phyloP scores from a whole-genome alignment of 2,797 vertebrate genomes.

The Notamacropus eugenii region DNA sequence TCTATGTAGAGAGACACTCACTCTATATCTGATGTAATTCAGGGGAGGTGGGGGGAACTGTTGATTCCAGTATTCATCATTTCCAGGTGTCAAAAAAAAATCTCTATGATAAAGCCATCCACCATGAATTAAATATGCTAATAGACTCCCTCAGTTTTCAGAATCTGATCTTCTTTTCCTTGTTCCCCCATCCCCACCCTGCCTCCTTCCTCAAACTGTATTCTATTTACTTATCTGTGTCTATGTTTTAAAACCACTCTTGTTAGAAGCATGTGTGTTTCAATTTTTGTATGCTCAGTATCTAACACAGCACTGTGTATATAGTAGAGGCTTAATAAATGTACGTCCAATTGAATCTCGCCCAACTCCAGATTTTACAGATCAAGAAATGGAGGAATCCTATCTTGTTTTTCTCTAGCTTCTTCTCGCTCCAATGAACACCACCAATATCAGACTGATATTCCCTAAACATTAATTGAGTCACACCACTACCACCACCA shows the following conservation, averaged over 20 bases:
- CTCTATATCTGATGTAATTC: background rate
- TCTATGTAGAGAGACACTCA: background rate
- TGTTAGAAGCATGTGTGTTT: background rate
- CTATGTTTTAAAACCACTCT: background rate
- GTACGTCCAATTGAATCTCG: background rate
- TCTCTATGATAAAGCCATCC: background rate
- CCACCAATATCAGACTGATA: background rate
- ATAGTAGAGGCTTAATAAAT: background rate
- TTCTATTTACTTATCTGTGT: background rate
- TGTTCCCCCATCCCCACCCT: background rate
- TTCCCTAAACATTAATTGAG: background rate
- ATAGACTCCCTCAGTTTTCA: background rate
- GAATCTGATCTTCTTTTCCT: background rate
- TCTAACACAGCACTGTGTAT: background rate
- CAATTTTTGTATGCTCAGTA: background rate
- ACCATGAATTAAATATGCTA: background rate
- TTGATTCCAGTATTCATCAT: background rate
- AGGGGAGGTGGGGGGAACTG: too few relatives aligned
- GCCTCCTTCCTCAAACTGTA: background rate
- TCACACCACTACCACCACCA: background rate
- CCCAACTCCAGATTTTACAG: background rate
- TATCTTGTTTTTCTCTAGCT: background rate
- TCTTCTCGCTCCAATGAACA: background rate
- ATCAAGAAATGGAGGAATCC: background rate
- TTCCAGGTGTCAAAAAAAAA: background rate